Evolutionary conservation across 2,888 invertebrate genomes (phyloP), one percentile per base, ranked within the genome.

Genomic region (Invenusta paracnida): DNA sequence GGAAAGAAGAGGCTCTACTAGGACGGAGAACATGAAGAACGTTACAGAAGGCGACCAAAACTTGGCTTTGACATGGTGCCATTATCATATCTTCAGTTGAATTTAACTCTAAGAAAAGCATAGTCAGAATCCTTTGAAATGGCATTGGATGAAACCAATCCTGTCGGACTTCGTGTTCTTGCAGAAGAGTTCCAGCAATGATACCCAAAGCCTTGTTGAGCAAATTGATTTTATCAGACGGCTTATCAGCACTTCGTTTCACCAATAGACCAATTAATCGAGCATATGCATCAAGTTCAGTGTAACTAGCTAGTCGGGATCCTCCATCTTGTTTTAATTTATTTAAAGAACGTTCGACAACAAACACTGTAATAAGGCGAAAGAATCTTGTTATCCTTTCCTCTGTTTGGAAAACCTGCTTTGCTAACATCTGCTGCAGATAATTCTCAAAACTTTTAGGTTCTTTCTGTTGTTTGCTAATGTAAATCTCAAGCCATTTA

Each of bases 301-400:
- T 94, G 92, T 97, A 99, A 91, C 97, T 85, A n/a, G 83, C 83
- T 11, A 83, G 85, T 66, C 87, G 29, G 27, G 81, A 86, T 17
- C 27, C 28, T 29, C 29, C 30, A 48, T 48, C 48, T 28, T 48
- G 29, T n/a, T 84, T 73, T 30, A 86, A 31, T 27, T 86, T 67
- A 13, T 25, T 82, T 11, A 66, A 82, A 13, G 82, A 81, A 82
- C 82, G n/a, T 79, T 87, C 86, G 28, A 87, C 66, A 29, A 87
- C 84, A 73, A 48, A 87, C 25, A 66, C 97, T 0, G 97, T 96
- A 86, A 97, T 96, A 87, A 98, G 94, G 79, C 98, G 94, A 93
- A 99, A 98, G 93, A 99, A 99, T 86, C 98, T 93, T 0, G 97
- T 96, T 87, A 99, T 97, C 90, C 97, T 93, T 90, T 99, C 98